These are phyloP conservation scores for Zosterops japonicus DNA, from an alignment of 2,113 vertebrate species.

Conservation along the genomic window DNA sequence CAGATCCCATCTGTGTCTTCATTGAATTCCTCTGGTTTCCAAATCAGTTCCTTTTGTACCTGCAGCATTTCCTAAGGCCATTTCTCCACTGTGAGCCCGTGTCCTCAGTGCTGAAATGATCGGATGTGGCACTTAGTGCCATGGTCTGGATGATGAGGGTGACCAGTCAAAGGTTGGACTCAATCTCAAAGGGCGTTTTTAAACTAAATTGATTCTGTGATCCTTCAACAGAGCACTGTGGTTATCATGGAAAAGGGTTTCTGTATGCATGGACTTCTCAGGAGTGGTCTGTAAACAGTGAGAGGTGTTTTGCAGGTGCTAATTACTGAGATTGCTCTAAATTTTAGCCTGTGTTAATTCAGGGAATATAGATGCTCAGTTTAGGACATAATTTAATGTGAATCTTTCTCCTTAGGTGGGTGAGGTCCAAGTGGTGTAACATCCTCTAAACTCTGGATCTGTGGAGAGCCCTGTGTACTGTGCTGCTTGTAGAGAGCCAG, in stretches of 20 bases:
- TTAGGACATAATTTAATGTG: background rate
- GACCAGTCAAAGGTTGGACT: background rate
- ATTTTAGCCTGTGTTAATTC: background rate
- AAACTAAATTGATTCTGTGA: background rate
- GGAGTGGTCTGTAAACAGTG: rapidly evolving
- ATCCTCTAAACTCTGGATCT: background rate
- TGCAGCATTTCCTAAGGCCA: background rate
- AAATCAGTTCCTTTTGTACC: background rate
- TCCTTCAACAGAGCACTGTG: background rate
- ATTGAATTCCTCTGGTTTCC: background rate
- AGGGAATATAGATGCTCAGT: background rate
- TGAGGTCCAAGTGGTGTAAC: background rate
- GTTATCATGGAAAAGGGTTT: background rate
- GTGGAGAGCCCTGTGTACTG: rapidly evolving
- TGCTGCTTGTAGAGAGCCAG: background rate
- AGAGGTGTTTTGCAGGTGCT: background rate
- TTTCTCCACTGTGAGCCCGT: rapidly evolving
- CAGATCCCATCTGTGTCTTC: background rate
- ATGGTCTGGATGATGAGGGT: background rate
- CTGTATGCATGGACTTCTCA: rapidly evolving
- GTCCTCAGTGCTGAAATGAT: background rate
- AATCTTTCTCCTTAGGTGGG: background rate
- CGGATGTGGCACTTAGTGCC: background rate
- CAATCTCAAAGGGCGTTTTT: background rate
- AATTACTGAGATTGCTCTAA: background rate